A percentile compares a stretch with the other conserved stretches of the same genome.
These are phyloP conservation scores for Orius insidiosus DNA, from an alignment of 1,140 invertebrate species.

Conservation along the genomic window DNA sequence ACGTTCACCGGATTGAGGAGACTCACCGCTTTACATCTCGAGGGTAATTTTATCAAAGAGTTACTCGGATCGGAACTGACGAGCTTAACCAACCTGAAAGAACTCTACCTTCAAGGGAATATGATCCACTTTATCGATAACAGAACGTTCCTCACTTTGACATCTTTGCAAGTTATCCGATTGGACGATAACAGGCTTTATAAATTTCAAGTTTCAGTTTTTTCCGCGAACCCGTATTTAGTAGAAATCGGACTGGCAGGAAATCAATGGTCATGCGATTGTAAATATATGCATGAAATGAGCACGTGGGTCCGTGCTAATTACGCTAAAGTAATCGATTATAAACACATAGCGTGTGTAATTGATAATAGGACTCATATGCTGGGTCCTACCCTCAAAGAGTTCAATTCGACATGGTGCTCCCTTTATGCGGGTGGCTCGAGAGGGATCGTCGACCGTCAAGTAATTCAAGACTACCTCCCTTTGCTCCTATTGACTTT, in stretches of 20 bases:
- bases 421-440: conserved; percentile 31
- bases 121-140: conserved; percentile 67
- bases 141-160: conserved; percentile 62
- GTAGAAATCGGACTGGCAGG: conserved; percentile 58
- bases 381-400: conserved; percentile 39
- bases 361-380: conserved; percentile 25
- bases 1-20: conserved; percentile 72
- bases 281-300: conserved; percentile 58
- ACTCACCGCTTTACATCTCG: conserved; percentile 61
- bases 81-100: conserved; percentile 56
- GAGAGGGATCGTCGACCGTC: conserved; percentile 40
- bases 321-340: conserved; percentile 37
- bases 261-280: conserved; percentile 83
- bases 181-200: conserved; percentile 70
- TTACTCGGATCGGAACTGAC: conserved; percentile 70
- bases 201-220: conserved; percentile 58
- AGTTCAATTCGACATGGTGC: conserved; percentile 49
- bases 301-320: conserved; percentile 57
- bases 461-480: conserved; percentile 61
- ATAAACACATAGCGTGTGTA: conserved; percentile 22
- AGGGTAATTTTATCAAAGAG: conserved; percentile 64
- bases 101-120: conserved; percentile 78
- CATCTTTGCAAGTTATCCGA: conserved; percentile 62
- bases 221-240: conserved; percentile 55
- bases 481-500: conserved; percentile 56